Evolutionary conservation across 2,113 vertebrate genomes (phyloP).

Genomic region (Dipodomys stephensi): DNA sequence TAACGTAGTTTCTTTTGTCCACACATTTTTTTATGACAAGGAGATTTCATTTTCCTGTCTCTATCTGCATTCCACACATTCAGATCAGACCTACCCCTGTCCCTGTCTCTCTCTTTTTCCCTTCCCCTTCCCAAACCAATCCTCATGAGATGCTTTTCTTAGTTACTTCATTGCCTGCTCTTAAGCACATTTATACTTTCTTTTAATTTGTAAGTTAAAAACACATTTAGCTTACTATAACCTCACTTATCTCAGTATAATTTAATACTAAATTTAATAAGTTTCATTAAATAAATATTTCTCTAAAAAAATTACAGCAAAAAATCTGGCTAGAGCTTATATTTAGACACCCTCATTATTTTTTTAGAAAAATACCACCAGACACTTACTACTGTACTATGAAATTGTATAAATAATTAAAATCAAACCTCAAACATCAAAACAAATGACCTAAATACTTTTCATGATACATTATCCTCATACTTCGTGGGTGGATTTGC

Average conservation of each 20-base stretch:
- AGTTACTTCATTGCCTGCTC: neutral
- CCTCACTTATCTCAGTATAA: neutral
- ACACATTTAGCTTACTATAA: neutral
- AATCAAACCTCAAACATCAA: constrained; percentile 59
- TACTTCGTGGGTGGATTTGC: constrained; percentile 24
- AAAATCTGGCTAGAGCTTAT: constrained; percentile 27
- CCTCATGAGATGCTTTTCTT: too few species aligned
- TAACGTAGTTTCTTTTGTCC: neutral
- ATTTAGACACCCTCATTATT: constrained; percentile 48
- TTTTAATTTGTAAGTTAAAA: constrained; percentile 47
- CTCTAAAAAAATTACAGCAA: constrained; percentile 6
- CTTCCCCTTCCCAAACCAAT: too few species aligned
- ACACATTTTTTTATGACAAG: too few species aligned
- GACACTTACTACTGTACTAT: constrained; percentile 42
- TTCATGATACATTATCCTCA: constrained; percentile 62
- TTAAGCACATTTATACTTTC: neutral
- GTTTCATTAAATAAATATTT: constrained; percentile 48
- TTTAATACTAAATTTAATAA: constrained; percentile 28
- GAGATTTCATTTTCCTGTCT: too few species aligned
- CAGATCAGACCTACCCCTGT: too few species aligned
- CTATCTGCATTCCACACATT: too few species aligned
- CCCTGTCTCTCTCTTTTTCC: too few species aligned
- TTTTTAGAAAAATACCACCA: constrained; percentile 64
- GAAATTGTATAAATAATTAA: constrained; percentile 77
- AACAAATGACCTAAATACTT: constrained; percentile 66